Base-by-base conservation (phyloP, 2,113 vertebrate genomes). In the Triplophysa dalaica region DNA sequence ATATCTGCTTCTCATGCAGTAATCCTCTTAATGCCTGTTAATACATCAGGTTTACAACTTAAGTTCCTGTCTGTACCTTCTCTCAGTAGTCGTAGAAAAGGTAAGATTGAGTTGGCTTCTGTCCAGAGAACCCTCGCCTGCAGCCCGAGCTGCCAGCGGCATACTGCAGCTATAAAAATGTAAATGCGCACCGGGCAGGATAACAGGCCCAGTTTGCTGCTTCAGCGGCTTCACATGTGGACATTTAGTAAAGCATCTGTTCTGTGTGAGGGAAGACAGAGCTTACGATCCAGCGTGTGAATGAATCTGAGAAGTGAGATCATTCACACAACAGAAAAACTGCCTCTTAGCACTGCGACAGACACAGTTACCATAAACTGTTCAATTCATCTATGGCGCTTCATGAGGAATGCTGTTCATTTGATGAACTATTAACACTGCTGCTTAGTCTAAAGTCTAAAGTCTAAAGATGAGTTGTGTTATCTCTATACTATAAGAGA, bases 141-240 rank as follows among this genome's bases (percentile, higher is more conserved):
- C 70, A 73, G 26, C 11, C 24, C 3, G n/a, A 21, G 8, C 33
- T 60, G 70, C 70, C 54, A 74, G n/a, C 33, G 9, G 33, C 54
- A 73, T 43, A 61, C 70, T 43, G 54, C 70, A 61, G 70, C 70
- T 60, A 74, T 74, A 74, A 60, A 61, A 74, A 74, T 74, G 54
- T 74, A 74, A 74, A 61, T 74, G 29, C 2, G 0, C 13, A 4
- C 21, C 41, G n/a, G 33, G 70, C 33, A 21, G 26, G 70, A 72
- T 72, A 72, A 72, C 29, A 72, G 70, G 52, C 52, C 70, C 19
- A 9, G 70, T 74, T 74, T 74, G 70, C 70, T 43, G 70, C 70
- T 74, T 61, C 70, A 74, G 70, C 52, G 8, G 19, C 54, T 74
- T 74, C 21, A 74, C 33, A 38, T 52, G 22, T 74, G 70, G 41